Evolutionary conservation across 2,888 invertebrate genomes (phyloP).

Genomic region (Clanis bilineata): DNA sequence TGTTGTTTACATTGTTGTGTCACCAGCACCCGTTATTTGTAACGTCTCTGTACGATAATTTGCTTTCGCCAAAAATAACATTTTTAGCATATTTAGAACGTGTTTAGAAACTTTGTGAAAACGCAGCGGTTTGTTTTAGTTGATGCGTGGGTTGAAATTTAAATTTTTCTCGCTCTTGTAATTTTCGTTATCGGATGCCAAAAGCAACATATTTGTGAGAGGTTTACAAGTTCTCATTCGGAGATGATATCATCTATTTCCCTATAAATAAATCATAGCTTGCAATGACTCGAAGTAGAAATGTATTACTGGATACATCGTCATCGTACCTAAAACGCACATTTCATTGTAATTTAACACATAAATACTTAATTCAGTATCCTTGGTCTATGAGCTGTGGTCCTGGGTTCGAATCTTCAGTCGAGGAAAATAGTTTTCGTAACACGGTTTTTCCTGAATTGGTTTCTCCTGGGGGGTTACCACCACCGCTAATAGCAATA

Average conservation of each 20-base stretch:
- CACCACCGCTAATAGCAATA: too few species aligned
- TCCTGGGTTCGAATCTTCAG: too few species aligned
- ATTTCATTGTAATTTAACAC: too few species aligned
- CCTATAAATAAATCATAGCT: too few species aligned
- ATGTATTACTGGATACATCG: too few species aligned
- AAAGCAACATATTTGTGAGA: conserved; percentile 8
- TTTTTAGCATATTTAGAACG: conserved; percentile 36
- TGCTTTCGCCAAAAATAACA: conserved; percentile 31
- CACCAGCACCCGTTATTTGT: conserved; percentile 30
- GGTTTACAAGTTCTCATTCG: background rate
- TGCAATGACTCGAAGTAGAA: too few species aligned
- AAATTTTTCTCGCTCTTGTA: background rate
- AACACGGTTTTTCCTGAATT: too few species aligned
- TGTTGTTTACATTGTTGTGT: conserved; percentile 27
- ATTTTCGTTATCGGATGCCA: conserved; percentile 4
- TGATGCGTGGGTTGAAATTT: background rate
- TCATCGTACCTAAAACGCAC: too few species aligned
- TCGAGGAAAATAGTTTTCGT: too few species aligned
- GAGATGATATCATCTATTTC: background rate
- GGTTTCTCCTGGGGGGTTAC: too few species aligned
- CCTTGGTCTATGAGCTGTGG: too few species aligned
- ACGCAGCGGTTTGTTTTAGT: conserved; percentile 16
- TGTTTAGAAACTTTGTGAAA: conserved; percentile 20
- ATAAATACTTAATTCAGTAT: too few species aligned
- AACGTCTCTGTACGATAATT: conserved; percentile 33